Conservation (phyloP, 2,797 vertebrate genomes). For the Acanthurus leucopareius region DNA sequence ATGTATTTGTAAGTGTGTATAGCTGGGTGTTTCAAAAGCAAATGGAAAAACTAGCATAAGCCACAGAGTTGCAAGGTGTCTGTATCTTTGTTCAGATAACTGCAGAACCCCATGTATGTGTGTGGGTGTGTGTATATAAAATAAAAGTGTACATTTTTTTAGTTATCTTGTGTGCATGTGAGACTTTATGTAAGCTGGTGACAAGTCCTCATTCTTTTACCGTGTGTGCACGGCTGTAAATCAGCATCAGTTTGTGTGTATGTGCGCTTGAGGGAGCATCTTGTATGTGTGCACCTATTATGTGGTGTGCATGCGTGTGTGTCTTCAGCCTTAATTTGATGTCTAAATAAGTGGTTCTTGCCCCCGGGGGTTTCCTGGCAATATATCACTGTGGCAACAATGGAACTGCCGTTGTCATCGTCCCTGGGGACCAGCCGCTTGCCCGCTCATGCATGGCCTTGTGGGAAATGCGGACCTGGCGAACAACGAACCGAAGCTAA, state of each 20-base stretch:
- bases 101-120: slow-evolving; percentile 8
- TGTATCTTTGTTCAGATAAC: slow-evolving; percentile 17
- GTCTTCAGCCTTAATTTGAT: slow-evolving; percentile 83
- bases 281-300: slow-evolving; percentile 41
- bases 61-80: slow-evolving; percentile 13
- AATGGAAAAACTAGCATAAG: neutral
- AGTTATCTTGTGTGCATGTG: neutral
- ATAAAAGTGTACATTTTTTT: neutral
- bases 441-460: slow-evolving; percentile 76
- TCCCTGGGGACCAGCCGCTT: slow-evolving; percentile 71
- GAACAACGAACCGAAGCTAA: slow-evolving; percentile 65
- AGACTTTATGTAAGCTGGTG: neutral
- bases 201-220: slow-evolving; percentile 11
- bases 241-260: slow-evolving; percentile 34
- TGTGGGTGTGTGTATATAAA: slow-evolving; percentile 6
- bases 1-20: too few species aligned
- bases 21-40: too few species aligned
- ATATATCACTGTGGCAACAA: slow-evolving; percentile 81
- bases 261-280: slow-evolving; percentile 21
- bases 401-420: slow-evolving; percentile 69
- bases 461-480: slow-evolving; percentile 72
- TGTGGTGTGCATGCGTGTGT: slow-evolving; percentile 37
- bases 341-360: slow-evolving; percentile 84
- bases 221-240: slow-evolving; percentile 25
- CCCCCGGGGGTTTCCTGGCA: slow-evolving; percentile 72